A percentile compares a stretch with the other conserved stretches of the same genome.
phyloP scores from a whole-genome alignment of 2,113 vertebrate species.

The Jaculus jaculus region DNA sequence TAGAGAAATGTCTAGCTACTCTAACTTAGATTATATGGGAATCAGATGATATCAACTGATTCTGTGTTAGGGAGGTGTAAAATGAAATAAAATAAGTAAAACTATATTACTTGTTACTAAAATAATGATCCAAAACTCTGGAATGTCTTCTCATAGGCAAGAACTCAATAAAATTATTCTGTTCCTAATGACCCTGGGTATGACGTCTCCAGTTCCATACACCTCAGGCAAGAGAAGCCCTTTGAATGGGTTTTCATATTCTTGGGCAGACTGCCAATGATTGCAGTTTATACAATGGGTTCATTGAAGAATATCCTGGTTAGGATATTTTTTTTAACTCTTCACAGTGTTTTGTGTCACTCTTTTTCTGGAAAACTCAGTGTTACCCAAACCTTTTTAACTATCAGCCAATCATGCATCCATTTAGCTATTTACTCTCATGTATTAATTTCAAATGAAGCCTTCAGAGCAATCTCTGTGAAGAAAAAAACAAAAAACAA shows the following conservation, averaged over 20 bases:
- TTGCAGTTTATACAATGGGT: not conserved
- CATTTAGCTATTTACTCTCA: conserved; percentile 21
- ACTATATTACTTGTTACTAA: not conserved
- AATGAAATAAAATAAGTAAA: not conserved
- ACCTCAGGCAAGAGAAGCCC: not conserved
- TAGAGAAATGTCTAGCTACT: not conserved
- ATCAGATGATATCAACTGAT: not conserved
- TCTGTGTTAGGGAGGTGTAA: not conserved
- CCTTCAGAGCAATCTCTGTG: not conserved
- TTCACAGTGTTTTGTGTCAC: not conserved
- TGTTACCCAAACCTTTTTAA: not conserved
- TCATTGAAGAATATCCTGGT: conserved; percentile 4
- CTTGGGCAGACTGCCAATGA: conserved; percentile 36
- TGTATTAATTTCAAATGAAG: conserved; percentile 28
- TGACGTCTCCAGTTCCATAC: not conserved
- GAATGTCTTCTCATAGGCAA: conserved; percentile 5
- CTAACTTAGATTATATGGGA: conserved; percentile 5
- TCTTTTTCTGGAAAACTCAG: not conserved
- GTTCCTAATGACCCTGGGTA: not conserved
- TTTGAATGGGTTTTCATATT: conserved; percentile 44
- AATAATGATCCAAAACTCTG: not conserved
- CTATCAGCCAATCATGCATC: conserved; percentile 1
- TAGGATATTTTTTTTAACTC: not conserved
- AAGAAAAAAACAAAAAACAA: conserved; percentile 16
- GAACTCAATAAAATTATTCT: not conserved